Percentiles rank a stretch among this genome's conserved stretches.
These are phyloP conservation scores for Corydoras sp. DNA, from an alignment of 2,113 vertebrate genomes.

Conservation along the genomic window DNA sequence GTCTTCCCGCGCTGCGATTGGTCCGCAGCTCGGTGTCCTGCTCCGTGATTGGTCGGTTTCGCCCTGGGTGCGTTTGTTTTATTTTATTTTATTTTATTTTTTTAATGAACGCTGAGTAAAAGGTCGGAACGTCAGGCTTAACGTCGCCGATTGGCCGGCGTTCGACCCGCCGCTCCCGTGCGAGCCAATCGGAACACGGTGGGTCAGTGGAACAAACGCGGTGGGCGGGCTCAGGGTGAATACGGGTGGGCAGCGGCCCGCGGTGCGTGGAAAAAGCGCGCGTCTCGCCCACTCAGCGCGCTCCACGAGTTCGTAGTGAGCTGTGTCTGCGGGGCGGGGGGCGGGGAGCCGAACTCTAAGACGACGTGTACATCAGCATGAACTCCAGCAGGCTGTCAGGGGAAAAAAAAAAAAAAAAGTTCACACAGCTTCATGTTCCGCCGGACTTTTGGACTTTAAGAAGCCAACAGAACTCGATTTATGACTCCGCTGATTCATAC, in stretches of 20 bases:
- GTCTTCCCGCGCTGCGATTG: background rate
- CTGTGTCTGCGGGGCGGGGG: constrained; percentile 38
- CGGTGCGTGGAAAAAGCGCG: background rate
- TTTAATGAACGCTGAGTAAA: background rate
- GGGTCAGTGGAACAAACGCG: background rate
- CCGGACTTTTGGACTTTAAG: too few relatives aligned
- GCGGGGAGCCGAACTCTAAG: constrained; percentile 16
- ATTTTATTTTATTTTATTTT: too few relatives aligned
- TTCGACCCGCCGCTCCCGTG: background rate
- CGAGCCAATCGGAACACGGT: background rate
- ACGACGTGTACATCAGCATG: constrained; percentile 69
- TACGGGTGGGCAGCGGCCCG: background rate
- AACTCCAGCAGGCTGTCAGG: background rate
- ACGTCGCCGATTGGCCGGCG: too few relatives aligned
- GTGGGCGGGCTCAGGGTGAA: background rate
- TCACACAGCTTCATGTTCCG: too few relatives aligned
- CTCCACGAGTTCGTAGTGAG: constrained; percentile 2
- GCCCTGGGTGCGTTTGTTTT: too few relatives aligned
- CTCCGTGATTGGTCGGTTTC: background rate
- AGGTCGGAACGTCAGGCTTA: too few relatives aligned
- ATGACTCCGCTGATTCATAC: too few relatives aligned
- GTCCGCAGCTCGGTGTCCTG: background rate
- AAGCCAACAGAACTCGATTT: too few relatives aligned
- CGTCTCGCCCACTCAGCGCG: constrained; percentile 43
- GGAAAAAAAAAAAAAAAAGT: too few relatives aligned